Percentiles rank a stretch among this genome's conserved stretches.
phyloP scores from a whole-genome alignment of 1,140 invertebrate genomes.

The Hyphantria cunea region DNA sequence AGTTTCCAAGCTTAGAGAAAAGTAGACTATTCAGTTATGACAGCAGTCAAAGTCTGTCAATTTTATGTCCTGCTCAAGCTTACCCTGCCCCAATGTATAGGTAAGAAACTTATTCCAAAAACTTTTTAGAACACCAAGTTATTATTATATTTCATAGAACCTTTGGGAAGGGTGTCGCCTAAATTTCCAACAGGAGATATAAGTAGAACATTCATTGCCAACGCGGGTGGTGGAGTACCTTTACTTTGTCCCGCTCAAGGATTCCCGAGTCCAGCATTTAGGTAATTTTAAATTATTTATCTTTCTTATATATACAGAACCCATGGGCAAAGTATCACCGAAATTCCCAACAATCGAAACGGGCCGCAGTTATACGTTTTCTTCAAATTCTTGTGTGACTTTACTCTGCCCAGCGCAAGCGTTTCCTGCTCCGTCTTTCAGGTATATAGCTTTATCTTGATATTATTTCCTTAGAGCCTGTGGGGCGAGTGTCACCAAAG shows the following conservation, averaged over 20 bases:
- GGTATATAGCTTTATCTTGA: conserved; percentile 61
- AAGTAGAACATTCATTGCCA: conserved; percentile 58
- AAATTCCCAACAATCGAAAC: conserved; percentile 82
- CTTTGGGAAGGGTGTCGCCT: conserved; percentile 83
- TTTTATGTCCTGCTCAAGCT: conserved; percentile 82
- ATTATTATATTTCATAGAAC: conserved; percentile 74
- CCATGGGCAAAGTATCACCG: conserved; percentile 82
- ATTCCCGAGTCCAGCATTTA: conserved; percentile 84
- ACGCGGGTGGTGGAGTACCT: conserved; percentile 49
- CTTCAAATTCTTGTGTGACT: conserved; percentile 68
- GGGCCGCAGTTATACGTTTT: conserved; percentile 83
- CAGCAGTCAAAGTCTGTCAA: conserved; percentile 57
- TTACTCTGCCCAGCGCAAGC: conserved; percentile 86
- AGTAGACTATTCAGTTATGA: conserved; percentile 82
- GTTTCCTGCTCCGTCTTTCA: conserved; percentile 82
- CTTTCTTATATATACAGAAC: conserved; percentile 77
- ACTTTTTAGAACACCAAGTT: not conserved
- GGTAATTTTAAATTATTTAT: conserved; percentile 70
- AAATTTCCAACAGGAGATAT: conserved; percentile 83
- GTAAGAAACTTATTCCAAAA: conserved; percentile 57
- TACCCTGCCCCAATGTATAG: conserved; percentile 85
- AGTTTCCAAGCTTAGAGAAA: conserved; percentile 84
- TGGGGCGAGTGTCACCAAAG: conserved; percentile 87
- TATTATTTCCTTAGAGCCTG: conserved; percentile 84
- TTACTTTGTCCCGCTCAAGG: conserved; percentile 84